Evolutionary conservation across 2,113 vertebrate genomes (phyloP), one percentile per base, ranked within the genome.

Genomic region (Heteronetta atricapilla): DNA sequence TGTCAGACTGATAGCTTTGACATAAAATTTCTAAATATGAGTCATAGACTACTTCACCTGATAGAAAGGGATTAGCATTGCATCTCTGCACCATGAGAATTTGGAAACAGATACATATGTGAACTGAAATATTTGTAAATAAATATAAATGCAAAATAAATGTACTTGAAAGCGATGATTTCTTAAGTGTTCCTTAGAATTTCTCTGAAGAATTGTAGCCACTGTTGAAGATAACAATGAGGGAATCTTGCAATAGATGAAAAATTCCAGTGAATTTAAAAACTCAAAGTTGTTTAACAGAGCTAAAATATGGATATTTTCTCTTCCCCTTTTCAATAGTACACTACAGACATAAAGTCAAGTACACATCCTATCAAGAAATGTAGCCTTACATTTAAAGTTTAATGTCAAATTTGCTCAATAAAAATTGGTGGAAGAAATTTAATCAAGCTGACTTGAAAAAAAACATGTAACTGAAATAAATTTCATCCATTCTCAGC

Each of bases 351-450:
- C 19, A 36, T 38, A 20, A 59, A 86, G 10, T 63, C 52, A 69
- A 25, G 17, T 10, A 40, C 8, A 22, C 13, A 68, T 31, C 36
- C 4, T 53, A 68, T 29, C 9, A 91, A 12, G 3, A 82, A 79
- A 60, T 0, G 1, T 26, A 50, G 0, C 5, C 4, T 44, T 56
- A 16, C 2, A 18, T 69, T 31, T 66, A 50, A 81, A 59, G 1
- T 91, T 78, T 52, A 48, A 1, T 26, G 8, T 36, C 18, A 62
- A 36, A 73, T 68, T 56, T 66, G 5, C 60, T 79, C 17, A 58
- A 8, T 38, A 72, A 68, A 56, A 44, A 31, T 7, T 38, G 1
- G 6, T 79, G 20, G 5, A 18, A 53, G 8, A 3, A 93, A 60
- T 46, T 84, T 42, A 72, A 82, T 55, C n/a, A 68, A 73, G 17